These are phyloP conservation scores for Craseonycteris thonglongyai DNA, from an alignment of 2,113 vertebrate genomes.

Conservation along the genomic window DNA sequence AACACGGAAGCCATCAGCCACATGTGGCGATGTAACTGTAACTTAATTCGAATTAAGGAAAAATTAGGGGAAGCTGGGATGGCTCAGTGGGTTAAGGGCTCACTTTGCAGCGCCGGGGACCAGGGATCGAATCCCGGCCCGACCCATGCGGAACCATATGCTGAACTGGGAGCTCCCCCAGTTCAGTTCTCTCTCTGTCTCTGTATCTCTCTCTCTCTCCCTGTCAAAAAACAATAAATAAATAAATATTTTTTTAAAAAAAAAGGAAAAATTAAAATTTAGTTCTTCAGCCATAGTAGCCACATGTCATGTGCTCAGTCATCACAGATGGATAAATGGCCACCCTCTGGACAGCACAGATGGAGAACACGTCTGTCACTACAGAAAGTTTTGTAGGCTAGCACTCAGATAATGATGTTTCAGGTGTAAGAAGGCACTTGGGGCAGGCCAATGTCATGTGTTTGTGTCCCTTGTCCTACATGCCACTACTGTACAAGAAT, in stretches of 20 bases:
- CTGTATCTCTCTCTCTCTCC: too few species aligned
- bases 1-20: rapidly evolving
- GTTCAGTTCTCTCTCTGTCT: too few species aligned
- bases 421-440: rapidly evolving
- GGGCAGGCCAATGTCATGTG: background rate
- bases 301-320: background rate
- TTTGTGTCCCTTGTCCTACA: rapidly evolving
- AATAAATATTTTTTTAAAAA: too few species aligned
- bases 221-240: too few species aligned
- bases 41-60: background rate
- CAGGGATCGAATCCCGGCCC: too few species aligned
- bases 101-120: too few species aligned
- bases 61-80: too few species aligned
- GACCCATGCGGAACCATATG: too few species aligned
- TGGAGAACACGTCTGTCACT: rapidly evolving
- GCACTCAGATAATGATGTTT: rapidly evolving
- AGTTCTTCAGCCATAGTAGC: background rate
- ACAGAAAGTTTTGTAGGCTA: background rate
- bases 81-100: too few species aligned
- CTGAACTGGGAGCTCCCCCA: too few species aligned
- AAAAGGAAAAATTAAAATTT: background rate
- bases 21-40: background rate
- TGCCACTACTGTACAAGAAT: background rate
- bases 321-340: background rate
- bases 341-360: background rate